Evolutionary conservation across 2,888 invertebrate genomes (phyloP).

Genomic region (Agrotis ipsilon): DNA sequence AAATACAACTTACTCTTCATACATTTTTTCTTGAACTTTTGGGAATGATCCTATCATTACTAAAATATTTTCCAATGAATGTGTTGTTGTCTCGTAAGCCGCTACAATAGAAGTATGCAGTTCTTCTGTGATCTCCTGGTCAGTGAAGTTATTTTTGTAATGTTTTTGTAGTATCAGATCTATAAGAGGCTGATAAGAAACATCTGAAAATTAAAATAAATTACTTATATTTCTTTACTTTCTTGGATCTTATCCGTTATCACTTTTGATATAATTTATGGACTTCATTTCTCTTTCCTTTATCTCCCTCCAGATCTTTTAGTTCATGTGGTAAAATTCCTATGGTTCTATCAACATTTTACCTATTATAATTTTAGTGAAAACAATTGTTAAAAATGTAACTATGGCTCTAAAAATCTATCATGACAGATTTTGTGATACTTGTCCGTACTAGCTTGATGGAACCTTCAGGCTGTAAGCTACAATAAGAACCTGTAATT

Average conservation of each 20-base stretch:
- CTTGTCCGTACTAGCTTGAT: not conserved
- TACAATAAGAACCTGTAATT: too few relatives aligned
- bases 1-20: not conserved
- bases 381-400: not conserved
- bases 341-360: not conserved
- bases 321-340: not conserved
- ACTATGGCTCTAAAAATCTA: not conserved
- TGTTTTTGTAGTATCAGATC: constrained; percentile 9
- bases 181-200: constrained; percentile 11
- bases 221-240: too few relatives aligned
- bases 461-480: not conserved
- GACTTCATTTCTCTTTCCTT: too few relatives aligned
- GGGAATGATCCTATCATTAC: constrained; percentile 22
- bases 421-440: not conserved
- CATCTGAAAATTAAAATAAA: constrained; percentile 3
- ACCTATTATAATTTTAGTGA: not conserved
- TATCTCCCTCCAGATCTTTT: not conserved
- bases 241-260: too few relatives aligned
- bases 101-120: constrained; percentile 2
- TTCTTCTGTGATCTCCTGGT: constrained; percentile 22
- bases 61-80: not conserved
- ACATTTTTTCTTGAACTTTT: constrained; percentile 12
- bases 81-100: constrained; percentile 3
- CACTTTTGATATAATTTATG: too few relatives aligned
- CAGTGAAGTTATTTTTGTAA: constrained; percentile 2